A percentile compares a stretch with the other conserved stretches of the same genome.
Conservation (phyloP, 1,140 invertebrate species). For the Ceratoteleas bidentatus region DNA sequence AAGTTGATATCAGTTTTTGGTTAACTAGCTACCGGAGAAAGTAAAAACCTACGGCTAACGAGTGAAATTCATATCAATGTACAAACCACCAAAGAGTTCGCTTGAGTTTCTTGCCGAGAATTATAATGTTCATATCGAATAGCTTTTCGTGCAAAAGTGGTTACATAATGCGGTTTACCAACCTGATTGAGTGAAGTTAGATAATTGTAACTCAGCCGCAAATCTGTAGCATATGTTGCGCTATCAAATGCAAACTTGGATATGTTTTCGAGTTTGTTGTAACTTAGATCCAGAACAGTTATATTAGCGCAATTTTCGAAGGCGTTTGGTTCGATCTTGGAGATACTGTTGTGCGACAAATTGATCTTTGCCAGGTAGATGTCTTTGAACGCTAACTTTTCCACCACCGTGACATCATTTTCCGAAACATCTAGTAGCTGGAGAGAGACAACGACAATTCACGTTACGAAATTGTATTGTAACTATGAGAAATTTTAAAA, state of each 20-base stretch:
- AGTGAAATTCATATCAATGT: too few species aligned
- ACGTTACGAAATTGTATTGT: too few species aligned
- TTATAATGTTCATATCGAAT: not conserved
- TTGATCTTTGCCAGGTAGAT: slow-evolving; percentile 90
- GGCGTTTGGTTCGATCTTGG: slow-evolving; percentile 87
- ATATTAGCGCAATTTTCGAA: slow-evolving; percentile 95
- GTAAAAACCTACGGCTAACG: too few species aligned
- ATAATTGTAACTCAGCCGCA: slow-evolving; percentile 89
- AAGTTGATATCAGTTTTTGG: too few species aligned
- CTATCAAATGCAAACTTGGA: slow-evolving; percentile 89
- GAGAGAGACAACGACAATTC: slow-evolving; percentile 32
- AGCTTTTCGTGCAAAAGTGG: not conserved
- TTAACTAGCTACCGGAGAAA: too few species aligned
- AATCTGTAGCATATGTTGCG: slow-evolving; percentile 89
- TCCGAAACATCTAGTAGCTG: slow-evolving; percentile 90
- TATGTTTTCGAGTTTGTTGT: slow-evolving; percentile 88
- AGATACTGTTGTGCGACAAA: slow-evolving; percentile 90
- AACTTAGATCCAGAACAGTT: slow-evolving; percentile 90
- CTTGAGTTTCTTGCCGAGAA: too few species aligned
- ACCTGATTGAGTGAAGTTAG: slow-evolving; percentile 90
- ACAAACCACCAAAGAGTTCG: too few species aligned
- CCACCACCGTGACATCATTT: slow-evolving; percentile 89
- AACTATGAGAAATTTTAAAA: too few species aligned
- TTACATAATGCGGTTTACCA: slow-evolving; percentile 34
- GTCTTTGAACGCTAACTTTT: slow-evolving; percentile 92